These are phyloP conservation scores for Cinara cedri DNA, from an alignment of 2,888 invertebrate genomes.

Conservation along the genomic window DNA sequence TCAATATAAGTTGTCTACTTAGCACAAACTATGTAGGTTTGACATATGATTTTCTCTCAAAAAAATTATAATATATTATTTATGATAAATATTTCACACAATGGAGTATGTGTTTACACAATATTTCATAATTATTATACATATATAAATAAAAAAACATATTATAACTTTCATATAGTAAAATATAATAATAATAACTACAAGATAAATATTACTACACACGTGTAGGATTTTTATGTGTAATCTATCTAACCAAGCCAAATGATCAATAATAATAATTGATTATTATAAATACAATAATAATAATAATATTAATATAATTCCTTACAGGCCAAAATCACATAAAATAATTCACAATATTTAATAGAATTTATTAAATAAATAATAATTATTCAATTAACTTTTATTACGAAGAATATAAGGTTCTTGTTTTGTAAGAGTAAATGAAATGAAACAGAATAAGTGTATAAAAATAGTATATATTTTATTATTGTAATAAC, in stretches of 20 bases:
- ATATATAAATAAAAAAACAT: too few species aligned
- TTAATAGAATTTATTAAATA: not conserved
- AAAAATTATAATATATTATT: too few species aligned
- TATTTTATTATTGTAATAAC: constrained; percentile 41
- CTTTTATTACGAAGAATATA: constrained; percentile 48
- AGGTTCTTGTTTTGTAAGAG: not conserved
- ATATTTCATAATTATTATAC: too few species aligned
- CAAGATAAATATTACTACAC: not conserved
- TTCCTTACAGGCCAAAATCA: constrained; percentile 22
- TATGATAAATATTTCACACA: too few species aligned
- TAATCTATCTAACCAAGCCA: not conserved
- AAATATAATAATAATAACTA: constrained; percentile 30
- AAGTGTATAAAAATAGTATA: constrained; percentile 56
- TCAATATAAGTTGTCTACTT: too few species aligned
- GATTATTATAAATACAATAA: constrained; percentile 8
- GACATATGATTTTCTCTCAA: too few species aligned
- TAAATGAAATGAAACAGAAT: constrained; percentile 50
- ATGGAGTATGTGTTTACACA: too few species aligned
- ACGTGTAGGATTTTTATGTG: not conserved
- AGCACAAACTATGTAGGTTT: too few species aligned
- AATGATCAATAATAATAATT: not conserved
- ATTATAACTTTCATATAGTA: constrained; percentile 5
- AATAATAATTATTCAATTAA: constrained; percentile 35
- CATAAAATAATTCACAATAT: constrained; percentile 13
- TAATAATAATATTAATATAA: not conserved